phyloP scores from a whole-genome alignment of 2,797 vertebrate genomes.

The Taeniopygia guttata region DNA sequence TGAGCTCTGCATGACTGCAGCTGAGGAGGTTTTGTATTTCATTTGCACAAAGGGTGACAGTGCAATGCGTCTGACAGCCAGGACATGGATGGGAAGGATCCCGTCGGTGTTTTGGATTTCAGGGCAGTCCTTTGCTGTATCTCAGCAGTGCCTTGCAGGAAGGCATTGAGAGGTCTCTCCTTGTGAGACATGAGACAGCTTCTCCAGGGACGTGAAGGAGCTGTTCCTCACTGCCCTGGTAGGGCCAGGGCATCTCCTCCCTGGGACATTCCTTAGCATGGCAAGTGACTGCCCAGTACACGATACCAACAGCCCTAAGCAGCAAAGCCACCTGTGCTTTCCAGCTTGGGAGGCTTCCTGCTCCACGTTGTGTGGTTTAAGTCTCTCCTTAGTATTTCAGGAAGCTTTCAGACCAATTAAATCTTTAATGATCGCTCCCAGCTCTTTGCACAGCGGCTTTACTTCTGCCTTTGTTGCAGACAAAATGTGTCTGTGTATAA shows the following conservation, averaged over 20 bases:
- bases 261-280: neutral
- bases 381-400: neutral
- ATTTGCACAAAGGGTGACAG: neutral
- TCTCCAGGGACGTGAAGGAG: neutral
- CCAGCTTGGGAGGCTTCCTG: neutral
- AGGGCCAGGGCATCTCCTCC: neutral
- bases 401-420: conserved; percentile 26
- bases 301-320: fast-evolving
- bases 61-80: neutral
- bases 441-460: neutral
- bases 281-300: neutral
- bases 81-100: neutral
- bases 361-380: neutral
- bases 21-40: neutral
- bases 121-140: fast-evolving
- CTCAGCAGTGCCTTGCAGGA: neutral
- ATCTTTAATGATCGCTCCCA: neutral
- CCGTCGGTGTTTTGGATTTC: neutral
- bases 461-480: neutral
- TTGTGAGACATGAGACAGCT: neutral
- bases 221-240: neutral
- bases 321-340: neutral
- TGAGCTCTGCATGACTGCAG: neutral
- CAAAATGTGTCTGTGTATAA: neutral
- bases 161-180: neutral